Base-by-base conservation (phyloP, 2,888 invertebrate species). In the Trisateles emortualis region DNA sequence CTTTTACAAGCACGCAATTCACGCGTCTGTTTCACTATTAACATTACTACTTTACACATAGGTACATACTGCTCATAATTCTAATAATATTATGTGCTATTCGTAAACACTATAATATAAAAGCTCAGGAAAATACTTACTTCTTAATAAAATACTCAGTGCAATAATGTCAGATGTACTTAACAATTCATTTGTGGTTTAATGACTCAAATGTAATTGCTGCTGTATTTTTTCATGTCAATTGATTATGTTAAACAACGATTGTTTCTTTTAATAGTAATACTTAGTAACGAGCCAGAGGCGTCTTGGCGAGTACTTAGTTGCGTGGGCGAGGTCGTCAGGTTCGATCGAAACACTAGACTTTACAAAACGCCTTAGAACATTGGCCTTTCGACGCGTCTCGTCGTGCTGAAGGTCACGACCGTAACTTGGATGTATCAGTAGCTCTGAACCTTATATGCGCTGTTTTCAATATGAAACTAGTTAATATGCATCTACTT, bases 341-440 rank as follows among this genome's bases (percentile, higher is more conserved):
- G 69, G 75, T 83, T 76, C 72, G 73, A 61, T 64, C 59, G 52
- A 56, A 67, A 60, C 60, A 71, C 72, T 77, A 77, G 74, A 64
- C 72, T 79, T 74, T 69, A 65, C 68, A 73, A 78, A 76, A 77
- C 74, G 67, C 70, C 70, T 52, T 46, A 77, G 86, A 80, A 78
- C 87, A 75, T 87, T 84, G 85, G 84, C 87, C 87, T 88, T 82
- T 85, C 66, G 59, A 55, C 52, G 65, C 63, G 62, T 45, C 55
- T 41, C 46, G 62, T 47, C 54, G 43, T 46, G 57, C 53, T 56
- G 74, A 79, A 80, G 80, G 79, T 76, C 76, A 68, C 50, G 77
- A 47, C 79, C 79, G 59, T 79, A 78, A 76, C 72, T 76, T 59
- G 52, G 47, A 61, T 62, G 43, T 35, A 14, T 46, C 49, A 29